phyloP scores from a whole-genome alignment of 1,140 invertebrate species.

The Neuroterus valhalla region DNA sequence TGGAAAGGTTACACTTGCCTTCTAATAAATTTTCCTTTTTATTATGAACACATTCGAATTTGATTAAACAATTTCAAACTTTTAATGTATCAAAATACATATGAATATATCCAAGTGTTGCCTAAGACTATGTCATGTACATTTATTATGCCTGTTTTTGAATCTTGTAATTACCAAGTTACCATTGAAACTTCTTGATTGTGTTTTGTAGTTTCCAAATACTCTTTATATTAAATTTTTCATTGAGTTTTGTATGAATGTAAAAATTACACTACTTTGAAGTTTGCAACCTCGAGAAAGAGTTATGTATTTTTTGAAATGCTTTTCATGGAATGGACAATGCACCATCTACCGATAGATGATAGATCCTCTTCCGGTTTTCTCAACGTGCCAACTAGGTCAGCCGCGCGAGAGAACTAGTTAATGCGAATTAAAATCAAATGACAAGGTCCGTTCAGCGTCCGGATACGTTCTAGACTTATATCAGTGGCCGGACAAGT shows the following conservation, averaged over 20 bases:
- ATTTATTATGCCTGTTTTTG: too few relatives aligned
- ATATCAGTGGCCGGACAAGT: slow-evolving; percentile 28
- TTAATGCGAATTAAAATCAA: slow-evolving; percentile 53
- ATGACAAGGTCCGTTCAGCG: slow-evolving; percentile 38
- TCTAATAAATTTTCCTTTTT: too few relatives aligned
- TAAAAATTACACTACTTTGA: neutral
- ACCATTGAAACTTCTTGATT: too few relatives aligned
- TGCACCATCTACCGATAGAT: slow-evolving; percentile 32
- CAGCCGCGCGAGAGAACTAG: slow-evolving; percentile 54
- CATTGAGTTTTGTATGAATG: neutral
- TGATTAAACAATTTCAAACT: too few relatives aligned
- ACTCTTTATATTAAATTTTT: too few relatives aligned
- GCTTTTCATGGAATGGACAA: slow-evolving; percentile 11
- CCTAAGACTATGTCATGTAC: too few relatives aligned
- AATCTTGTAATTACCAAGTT: too few relatives aligned
- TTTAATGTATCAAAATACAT: too few relatives aligned
- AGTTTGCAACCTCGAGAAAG: slow-evolving; percentile 6
- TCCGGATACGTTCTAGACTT: slow-evolving; percentile 30
- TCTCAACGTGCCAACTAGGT: slow-evolving; percentile 56
- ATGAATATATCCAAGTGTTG: too few relatives aligned
- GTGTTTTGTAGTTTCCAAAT: too few relatives aligned
- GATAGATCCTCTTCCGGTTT: slow-evolving; percentile 55
- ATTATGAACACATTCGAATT: too few relatives aligned
- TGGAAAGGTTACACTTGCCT: too few relatives aligned
- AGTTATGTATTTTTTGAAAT: slow-evolving; percentile 1